Conservation (phyloP, 2,888 invertebrate species). For the Leuctra nigra region DNA sequence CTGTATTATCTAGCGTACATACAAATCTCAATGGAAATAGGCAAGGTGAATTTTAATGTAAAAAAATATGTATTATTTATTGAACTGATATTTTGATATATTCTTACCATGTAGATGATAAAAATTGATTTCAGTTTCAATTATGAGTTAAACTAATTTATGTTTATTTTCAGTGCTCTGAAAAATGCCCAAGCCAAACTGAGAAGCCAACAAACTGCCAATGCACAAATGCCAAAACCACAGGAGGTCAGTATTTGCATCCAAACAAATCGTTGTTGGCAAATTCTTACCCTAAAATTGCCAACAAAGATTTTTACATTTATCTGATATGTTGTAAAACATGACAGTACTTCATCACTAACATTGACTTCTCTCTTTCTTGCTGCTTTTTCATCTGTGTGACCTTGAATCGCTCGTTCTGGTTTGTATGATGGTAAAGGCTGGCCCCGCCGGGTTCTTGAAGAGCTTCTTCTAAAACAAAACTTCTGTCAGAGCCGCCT, state of each 20-base stretch:
- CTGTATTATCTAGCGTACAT: too few relatives aligned
- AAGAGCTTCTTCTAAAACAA: conserved; percentile 84
- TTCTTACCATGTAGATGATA: too few relatives aligned
- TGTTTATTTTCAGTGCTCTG: conserved; percentile 58
- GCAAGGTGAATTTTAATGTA: too few relatives aligned
- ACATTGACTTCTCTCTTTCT: neutral
- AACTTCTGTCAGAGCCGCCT: conserved; percentile 7
- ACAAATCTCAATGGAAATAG: too few relatives aligned
- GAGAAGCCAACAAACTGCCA: conserved; percentile 77
- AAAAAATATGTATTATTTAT: too few relatives aligned
- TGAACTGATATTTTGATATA: too few relatives aligned
- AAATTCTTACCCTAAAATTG: too few relatives aligned
- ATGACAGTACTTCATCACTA: neutral
- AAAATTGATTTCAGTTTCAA: neutral
- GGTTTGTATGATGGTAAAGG: conserved; percentile 44
- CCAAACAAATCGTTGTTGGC: neutral
- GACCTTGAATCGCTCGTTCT: neutral
- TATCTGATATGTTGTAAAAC: neutral
- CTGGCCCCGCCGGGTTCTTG: conserved; percentile 89
- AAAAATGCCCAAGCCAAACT: conserved; percentile 86
- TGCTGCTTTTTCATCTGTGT: conserved; percentile 12
- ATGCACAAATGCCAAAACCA: conserved; percentile 50
- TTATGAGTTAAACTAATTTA: neutral
- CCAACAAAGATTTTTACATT: too few relatives aligned
- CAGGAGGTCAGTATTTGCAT: conserved; percentile 52